phyloP scores from a whole-genome alignment of 2,888 invertebrate species.

The Fabriciana adippe region DNA sequence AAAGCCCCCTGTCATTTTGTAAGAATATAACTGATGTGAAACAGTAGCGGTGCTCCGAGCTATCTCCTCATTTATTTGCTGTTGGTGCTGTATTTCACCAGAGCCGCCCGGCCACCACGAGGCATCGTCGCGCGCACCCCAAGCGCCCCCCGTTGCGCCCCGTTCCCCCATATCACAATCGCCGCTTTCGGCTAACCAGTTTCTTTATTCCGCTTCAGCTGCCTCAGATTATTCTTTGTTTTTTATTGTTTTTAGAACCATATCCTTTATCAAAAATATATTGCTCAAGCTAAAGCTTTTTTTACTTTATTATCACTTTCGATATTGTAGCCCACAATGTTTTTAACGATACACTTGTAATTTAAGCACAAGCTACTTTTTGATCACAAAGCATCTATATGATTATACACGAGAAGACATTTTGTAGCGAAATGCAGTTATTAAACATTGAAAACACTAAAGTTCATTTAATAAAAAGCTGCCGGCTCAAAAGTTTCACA shows the following conservation, averaged over 20 bases:
- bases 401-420: slow-evolving; percentile 56
- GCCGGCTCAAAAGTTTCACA: slow-evolving; percentile 75
- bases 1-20: slow-evolving; percentile 93
- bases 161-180: slow-evolving; percentile 78
- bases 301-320: slow-evolving; percentile 28
- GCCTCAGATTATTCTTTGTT: slow-evolving; percentile 56
- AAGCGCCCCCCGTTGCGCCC: slow-evolving; percentile 81
- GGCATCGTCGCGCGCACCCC: slow-evolving; percentile 83
- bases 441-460: slow-evolving; percentile 52
- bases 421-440: slow-evolving; percentile 45
- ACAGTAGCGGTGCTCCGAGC: slow-evolving; percentile 73
- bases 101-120: slow-evolving; percentile 80
- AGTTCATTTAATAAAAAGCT: slow-evolving; percentile 63
- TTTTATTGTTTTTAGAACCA: slow-evolving; percentile 57
- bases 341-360: slow-evolving; percentile 50
- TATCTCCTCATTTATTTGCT: slow-evolving; percentile 76
- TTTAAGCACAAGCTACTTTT: slow-evolving; percentile 51
- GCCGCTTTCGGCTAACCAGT: slow-evolving; percentile 72
- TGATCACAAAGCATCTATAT: slow-evolving; percentile 70
- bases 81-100: slow-evolving; percentile 78
- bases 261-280: slow-evolving; percentile 52
- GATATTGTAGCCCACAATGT: slow-evolving; percentile 35
- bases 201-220: slow-evolving; percentile 65
- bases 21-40: slow-evolving; percentile 89
- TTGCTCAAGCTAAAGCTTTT: slow-evolving; percentile 23